Evolutionary conservation across 2,888 invertebrate genomes (phyloP).

Genomic region (Standfussiana lucernea): DNA sequence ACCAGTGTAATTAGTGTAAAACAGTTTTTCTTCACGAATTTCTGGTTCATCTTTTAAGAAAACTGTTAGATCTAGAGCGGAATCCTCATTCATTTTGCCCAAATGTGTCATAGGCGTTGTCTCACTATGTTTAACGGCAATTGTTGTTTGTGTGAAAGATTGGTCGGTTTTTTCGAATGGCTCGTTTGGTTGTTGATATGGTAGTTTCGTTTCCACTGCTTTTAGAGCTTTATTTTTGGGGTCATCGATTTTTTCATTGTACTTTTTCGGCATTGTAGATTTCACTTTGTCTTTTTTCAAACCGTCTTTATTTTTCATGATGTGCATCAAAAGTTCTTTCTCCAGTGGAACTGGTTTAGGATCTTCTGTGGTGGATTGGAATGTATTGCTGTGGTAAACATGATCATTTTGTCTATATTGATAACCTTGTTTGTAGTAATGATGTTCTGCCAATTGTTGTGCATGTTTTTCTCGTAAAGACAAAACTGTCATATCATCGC

Average conservation of each 20-base stretch:
- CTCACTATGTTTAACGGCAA: constrained; percentile 51
- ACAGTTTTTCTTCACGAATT: constrained; percentile 62
- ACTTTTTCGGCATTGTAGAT: constrained; percentile 81
- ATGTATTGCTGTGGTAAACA: constrained; percentile 49
- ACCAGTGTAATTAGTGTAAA: constrained; percentile 66
- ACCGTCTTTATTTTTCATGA: constrained; percentile 66
- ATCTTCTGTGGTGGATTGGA: constrained; percentile 68
- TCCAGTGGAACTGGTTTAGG: constrained; percentile 56
- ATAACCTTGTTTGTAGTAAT: constrained; percentile 71
- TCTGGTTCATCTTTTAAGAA: constrained; percentile 79
- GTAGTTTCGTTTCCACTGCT: constrained; percentile 68
- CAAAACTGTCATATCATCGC: constrained; percentile 88
- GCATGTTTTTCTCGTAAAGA: constrained; percentile 88
- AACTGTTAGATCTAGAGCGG: constrained; percentile 82
- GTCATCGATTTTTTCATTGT: constrained; percentile 79
- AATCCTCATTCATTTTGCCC: constrained; percentile 67
- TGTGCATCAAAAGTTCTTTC: constrained; percentile 64
- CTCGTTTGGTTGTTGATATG: too few relatives aligned
- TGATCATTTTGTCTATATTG: constrained; percentile 64
- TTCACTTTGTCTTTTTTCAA: constrained; percentile 78
- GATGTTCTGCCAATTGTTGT: constrained; percentile 84
- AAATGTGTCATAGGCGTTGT: constrained; percentile 59
- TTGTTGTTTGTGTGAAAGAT: constrained; percentile 58
- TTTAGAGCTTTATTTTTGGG: constrained; percentile 75
- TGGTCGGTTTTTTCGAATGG: constrained; percentile 64